Evolutionary conservation across 2,888 invertebrate species (phyloP), one percentile per base, ranked within the genome.

Genomic region (Amphipoea oculea): DNA sequence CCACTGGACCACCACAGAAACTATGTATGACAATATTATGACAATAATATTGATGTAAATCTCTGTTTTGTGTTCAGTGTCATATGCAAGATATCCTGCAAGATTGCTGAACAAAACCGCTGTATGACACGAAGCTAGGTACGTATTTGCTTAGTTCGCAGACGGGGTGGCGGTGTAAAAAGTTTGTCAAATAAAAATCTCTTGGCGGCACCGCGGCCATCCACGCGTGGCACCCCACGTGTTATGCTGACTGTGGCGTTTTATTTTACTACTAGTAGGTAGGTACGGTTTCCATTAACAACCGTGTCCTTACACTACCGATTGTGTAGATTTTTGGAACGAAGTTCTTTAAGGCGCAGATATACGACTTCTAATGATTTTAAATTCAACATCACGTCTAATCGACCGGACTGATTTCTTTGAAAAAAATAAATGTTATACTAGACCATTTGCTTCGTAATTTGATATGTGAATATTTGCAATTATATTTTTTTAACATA

Each of bases 131-230:
- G 77, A 85, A 90, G 88, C 91, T 92, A 93, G 93, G 93, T 96
- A 82, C 82, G 85, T 85, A 95, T 96, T 96, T 96, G 96, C 96
- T 95, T 95, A 96, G 96, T 95, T 94, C 89, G 96, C 96, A 96
- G 96, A 96, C 96, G 92, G 96, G 96, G 95, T 94, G 95, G 94
- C 89, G 89, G 91, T 91, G 93, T 92, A 95, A 96, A 96, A 96
- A 96, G 95, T 95, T 95, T 92, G 92, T 95, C 95, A 95, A 96
- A 96, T 95, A 96, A 95, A 96, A 96, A 95, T 94, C 95, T 95
- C 92, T 91, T 92, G 90, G 91, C 90, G 89, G 81, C 90, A 89
- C 92, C 91, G 91, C 92, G 89, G 89, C 91, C 91, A 91, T 91
- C 93, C 92, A 89, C 91, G 92, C 92, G 94, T 89, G 92, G 90